Evolutionary conservation across 1,140 invertebrate genomes (phyloP), one percentile per base, ranked within the genome.

Genomic region (Ruditapes philippinarum): DNA sequence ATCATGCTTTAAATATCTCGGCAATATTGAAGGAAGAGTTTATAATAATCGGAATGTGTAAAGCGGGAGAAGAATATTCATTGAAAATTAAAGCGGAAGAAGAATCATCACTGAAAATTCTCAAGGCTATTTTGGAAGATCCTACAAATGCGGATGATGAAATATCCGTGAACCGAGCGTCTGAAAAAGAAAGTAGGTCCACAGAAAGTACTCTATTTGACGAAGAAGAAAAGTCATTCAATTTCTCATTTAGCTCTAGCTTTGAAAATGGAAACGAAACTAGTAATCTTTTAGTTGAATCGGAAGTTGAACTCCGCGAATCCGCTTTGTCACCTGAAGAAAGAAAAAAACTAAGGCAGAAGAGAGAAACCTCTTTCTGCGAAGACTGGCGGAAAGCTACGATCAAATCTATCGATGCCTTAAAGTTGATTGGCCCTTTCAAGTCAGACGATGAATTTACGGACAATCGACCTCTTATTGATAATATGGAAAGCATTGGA

Each of bases 331-430:
- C 45, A 54, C 28, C 33, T 38, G 60, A 84, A 36, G 81, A 70
- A 25, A 62, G 65, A 31, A 40, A 40, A 14, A 25, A 31, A 22
- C 9, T 62, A 1, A 7, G 22, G 19, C 9, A 33, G 28, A 84
- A 73, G 33, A 42, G 82, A 54, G 65, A 73, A 33, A 84, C 82
- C 45, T 65, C 62, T 31, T 84, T 84, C 45, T 84, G 82, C 31
- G 82, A 84, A 54, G 82, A 84, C 25, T 84, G 82, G 82, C 36
- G 65, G 25, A 74, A 36, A 19, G 65, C 65, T 5, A 84, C 82
- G 4, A 9, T 73, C 11, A 28, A n/a, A 5, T 84, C 82, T 3
- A 54, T 84, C 17, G 62, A 84, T 31, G 45, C 82, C 7, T 51
- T 84, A 22, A 51, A 51, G 54, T n/a, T 73, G 22, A 73, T 84